Evolutionary conservation across 2,888 invertebrate species (phyloP), one percentile per base, ranked within the genome.

Genomic region (Sphaerophoria rueppellii): DNA sequence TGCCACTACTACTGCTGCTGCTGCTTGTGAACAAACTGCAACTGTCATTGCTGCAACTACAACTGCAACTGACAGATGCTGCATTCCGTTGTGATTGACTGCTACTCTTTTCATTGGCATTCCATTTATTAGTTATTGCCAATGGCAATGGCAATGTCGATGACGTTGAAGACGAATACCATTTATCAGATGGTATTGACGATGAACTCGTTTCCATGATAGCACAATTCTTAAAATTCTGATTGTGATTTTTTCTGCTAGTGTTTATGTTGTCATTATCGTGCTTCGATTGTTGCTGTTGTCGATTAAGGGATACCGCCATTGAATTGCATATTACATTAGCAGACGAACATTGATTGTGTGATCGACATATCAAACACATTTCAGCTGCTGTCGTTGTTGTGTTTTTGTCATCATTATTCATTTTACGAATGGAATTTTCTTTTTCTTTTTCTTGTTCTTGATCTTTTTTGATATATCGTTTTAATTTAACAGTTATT

Each of bases 401-500:
- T 40, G 40, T 40, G 9, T 40, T 40, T 40, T n/a, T 57, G 16
- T 35, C 55, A 6, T 55, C 37, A 40, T 65, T 57, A 32, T 58
- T 61, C 34, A 63, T 50, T 43, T 35, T 12, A 63, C 48, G 43
- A 5, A 54, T 32, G 35, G 32, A 11, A 16, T n/a, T n/a, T n/a
- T n/a, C n/a, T n/a, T n/a, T n/a, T 24, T 24, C 24, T 24, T 65
- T 50, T 6, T 32, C 32, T 9, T 50, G 37, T 4, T 50, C 54
- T 32, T 75, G 71, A 6, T 50, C 16, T 54, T 48, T 63, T 6
- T 32, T 6, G 4, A 57, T 75, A 50, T 79, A 40, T 34, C 83
- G 48, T 76, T 83, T 85, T 85, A 85, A 85, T 63, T 85, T 85
- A 6, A 77, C 80, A 9, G 81, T 80, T 35, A 77, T 60, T 43